Evolutionary conservation across 2,113 vertebrate species (phyloP).

Genomic region (Tupaia tana): DNA sequence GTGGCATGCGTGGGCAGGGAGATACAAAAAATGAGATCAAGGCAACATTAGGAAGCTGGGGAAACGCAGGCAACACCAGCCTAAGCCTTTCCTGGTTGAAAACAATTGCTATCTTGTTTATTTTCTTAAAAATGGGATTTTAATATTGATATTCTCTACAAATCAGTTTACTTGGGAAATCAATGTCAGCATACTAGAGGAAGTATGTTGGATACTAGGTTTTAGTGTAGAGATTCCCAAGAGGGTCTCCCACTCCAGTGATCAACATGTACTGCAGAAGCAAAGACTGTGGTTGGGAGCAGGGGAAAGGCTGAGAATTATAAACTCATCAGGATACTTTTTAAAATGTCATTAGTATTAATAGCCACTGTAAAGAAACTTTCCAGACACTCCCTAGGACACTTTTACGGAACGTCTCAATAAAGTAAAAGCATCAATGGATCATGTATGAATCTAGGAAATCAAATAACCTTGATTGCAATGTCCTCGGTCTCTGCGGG

Average conservation of each 20-base stretch:
- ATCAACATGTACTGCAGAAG: background rate
- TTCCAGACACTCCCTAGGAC: background rate
- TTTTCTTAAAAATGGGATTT: background rate
- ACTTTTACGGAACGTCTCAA: background rate
- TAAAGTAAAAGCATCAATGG: background rate
- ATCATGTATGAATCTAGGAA: background rate
- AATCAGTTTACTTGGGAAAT: background rate
- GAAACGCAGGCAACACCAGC: background rate
- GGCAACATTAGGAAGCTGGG: background rate
- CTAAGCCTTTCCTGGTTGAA: background rate
- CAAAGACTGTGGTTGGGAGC: background rate
- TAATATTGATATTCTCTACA: background rate
- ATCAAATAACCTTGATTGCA: slow-evolving; percentile 93
- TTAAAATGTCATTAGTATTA: background rate
- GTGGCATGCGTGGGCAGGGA: background rate
- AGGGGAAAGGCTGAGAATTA: background rate
- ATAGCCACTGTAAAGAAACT: background rate
- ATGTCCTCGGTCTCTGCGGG: slow-evolving; percentile 92
- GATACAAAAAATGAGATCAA: background rate
- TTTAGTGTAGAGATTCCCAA: slow-evolving; percentile 19
- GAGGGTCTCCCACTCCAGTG: background rate
- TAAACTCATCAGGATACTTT: background rate
- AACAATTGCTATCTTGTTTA: background rate
- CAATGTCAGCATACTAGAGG: background rate
- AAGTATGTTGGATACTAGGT: background rate